Base-by-base conservation (phyloP, 1,140 invertebrate species). In the Acromyrmex heyeri region DNA sequence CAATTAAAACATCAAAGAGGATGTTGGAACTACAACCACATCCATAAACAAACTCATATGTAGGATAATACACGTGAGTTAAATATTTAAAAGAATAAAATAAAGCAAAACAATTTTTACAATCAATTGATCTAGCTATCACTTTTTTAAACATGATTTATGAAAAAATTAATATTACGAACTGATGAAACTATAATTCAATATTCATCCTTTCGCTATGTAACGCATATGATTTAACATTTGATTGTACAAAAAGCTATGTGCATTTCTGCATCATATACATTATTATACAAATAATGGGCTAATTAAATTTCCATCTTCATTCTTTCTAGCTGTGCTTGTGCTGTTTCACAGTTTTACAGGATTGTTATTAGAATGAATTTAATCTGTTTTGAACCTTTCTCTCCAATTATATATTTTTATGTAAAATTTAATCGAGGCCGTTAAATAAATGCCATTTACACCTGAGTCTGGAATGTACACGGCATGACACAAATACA, bases 391-490 rank as follows among this genome's bases (percentile, higher is more conserved):
- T n/a, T 61, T 14, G 5, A 75, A 59, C 7, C 6, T 75, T 44
- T 27, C 57, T 30, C 8, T 38, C 50, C 6, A 78, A 50, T 48
- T 27, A 21, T 4, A 65, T 50, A 53, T 38, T 69, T 67, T 62
- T 55, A 67, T 27, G 44, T 76, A 38, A 57, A 73, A 64, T 27
- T 72, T 57, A 77, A 72, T 2, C 14, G 27, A 53, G 12, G 12
- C 21, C 21, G 24, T 69, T 59, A 53, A 57, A 83, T 91, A 92
- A 92, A 92, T 92, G 88, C 87, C 85, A 88, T 78, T 72, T 87
- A 53, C 27, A 87, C 67, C 73, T 90, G 79, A 88, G 79, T 48
- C 62, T 93, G 92, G 92, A 93, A 93, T 93, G 92, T 92, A 92
- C 87, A 88, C 87, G 67, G 86, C 78, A 86, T 81, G 59, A 70